Conservation (phyloP, 2,888 invertebrate genomes). For the Erebia epiphron region DNA sequence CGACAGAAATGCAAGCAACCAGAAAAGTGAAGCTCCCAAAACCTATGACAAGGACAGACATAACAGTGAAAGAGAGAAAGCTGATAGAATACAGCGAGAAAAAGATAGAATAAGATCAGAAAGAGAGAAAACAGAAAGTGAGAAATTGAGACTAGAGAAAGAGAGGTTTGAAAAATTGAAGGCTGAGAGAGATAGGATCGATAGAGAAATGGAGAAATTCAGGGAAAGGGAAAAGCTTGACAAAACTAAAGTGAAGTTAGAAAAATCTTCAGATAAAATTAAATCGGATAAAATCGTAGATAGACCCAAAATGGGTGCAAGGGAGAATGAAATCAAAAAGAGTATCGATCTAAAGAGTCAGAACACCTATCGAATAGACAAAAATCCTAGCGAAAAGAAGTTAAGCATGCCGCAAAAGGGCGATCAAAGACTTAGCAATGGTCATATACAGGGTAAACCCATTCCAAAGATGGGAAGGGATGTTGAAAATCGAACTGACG, state of each 20-base stretch:
- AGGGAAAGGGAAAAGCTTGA: conserved; percentile 69
- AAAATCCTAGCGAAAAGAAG: conserved; percentile 62
- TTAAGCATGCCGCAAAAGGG: conserved; percentile 49
- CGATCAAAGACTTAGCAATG: conserved; percentile 59
- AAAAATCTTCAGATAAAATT: conserved; percentile 54
- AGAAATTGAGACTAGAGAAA: conserved; percentile 57
- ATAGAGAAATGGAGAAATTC: conserved; percentile 69
- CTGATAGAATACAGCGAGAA: conserved; percentile 49
- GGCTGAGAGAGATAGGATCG: conserved; percentile 72
- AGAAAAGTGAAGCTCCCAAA: conserved; percentile 56
- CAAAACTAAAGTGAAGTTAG: conserved; percentile 66
- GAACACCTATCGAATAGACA: conserved; percentile 79
- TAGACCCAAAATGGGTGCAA: conserved; percentile 53
- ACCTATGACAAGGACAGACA: conserved; percentile 52
- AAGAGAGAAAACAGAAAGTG: conserved; percentile 54
- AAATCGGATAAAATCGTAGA: conserved; percentile 56
- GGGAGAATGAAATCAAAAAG: conserved; percentile 57
- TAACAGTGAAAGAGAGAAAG: conserved; percentile 46
- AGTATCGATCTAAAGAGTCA: conserved; percentile 76
- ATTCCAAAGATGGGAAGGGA: conserved; percentile 59
- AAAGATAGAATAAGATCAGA: conserved; percentile 45
- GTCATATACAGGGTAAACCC: conserved; percentile 61
- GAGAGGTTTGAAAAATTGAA: conserved; percentile 68
- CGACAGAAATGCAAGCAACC: conserved; percentile 54
- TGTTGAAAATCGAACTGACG: conserved; percentile 47